phyloP scores from a whole-genome alignment of 1,140 invertebrate species.

The Trichomalopsis sarcophagae region DNA sequence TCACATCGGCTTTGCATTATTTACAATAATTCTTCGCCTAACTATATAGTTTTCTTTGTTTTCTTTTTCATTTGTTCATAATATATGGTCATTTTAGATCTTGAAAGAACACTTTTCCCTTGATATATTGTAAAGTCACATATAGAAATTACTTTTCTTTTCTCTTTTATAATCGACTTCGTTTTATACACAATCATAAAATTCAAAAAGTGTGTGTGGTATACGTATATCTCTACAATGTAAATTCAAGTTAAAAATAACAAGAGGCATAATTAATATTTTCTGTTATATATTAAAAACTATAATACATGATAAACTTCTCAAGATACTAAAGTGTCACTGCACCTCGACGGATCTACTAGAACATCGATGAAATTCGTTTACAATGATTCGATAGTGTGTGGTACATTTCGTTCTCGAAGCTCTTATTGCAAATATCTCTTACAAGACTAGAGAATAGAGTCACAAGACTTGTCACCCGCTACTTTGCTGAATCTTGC shows the following conservation, averaged over 20 bases:
- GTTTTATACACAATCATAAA: constrained; percentile 7
- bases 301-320: not conserved
- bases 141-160: constrained; percentile 7
- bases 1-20: constrained; percentile 21
- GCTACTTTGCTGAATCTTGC: not conserved
- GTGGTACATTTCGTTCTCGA: constrained; percentile 27
- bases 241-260: constrained; percentile 16
- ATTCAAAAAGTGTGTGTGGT: constrained; percentile 2
- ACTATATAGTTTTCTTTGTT: constrained; percentile 7
- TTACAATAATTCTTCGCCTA: constrained; percentile 44
- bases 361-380: constrained; percentile 49
- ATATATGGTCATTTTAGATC: constrained; percentile 28
- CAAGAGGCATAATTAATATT: not conserved
- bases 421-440: constrained; percentile 7
- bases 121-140: not conserved
- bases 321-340: constrained; percentile 11
- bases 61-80: not conserved
- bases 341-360: not conserved
- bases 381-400: constrained; percentile 45
- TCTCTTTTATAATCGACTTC: not conserved
- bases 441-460: constrained; percentile 21
- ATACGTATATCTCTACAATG: not conserved
- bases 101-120: constrained; percentile 37
- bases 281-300: not conserved
- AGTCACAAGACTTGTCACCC: not conserved